Conservation (phyloP, 37 sponge, comb jelly and placozoan genomes). For the Oscarella lobularis region DNA sequence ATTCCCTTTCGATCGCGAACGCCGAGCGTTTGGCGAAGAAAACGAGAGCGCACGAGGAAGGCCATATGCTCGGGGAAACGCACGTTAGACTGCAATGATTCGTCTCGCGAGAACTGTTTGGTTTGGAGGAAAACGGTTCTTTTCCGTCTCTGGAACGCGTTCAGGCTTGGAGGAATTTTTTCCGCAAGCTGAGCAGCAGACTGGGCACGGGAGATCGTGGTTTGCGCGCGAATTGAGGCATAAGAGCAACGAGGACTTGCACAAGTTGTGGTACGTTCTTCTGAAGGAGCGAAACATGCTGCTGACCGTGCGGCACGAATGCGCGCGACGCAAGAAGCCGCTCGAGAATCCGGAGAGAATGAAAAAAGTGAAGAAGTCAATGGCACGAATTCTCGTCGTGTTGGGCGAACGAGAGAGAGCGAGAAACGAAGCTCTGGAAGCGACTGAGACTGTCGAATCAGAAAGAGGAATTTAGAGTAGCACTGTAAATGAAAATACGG, state of each 20-base stretch:
- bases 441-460: too few species aligned
- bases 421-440: too few species aligned
- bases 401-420: constrained; percentile 40
- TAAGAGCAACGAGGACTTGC: constrained; percentile 24
- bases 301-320: constrained; percentile 15
- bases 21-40: too few species aligned
- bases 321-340: not conserved
- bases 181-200: constrained; percentile 30
- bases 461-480: too few species aligned
- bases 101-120: too few species aligned
- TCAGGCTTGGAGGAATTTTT: constrained; percentile 73
- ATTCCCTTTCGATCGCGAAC: too few species aligned
- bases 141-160: not conserved
- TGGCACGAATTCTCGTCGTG: constrained; percentile 56
- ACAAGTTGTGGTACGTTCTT: constrained; percentile 33
- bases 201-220: constrained; percentile 11
- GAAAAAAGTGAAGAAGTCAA: constrained; percentile 52
- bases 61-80: too few species aligned
- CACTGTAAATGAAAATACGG: too few species aligned
- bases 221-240: constrained; percentile 4
- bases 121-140: too few species aligned
- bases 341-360: constrained; percentile 49
- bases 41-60: too few species aligned
- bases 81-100: too few species aligned
- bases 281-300: constrained; percentile 30